These are phyloP conservation scores for Hirtodrosophila confusa DNA, from an alignment of 2,888 invertebrate species.

Conservation along the genomic window DNA sequence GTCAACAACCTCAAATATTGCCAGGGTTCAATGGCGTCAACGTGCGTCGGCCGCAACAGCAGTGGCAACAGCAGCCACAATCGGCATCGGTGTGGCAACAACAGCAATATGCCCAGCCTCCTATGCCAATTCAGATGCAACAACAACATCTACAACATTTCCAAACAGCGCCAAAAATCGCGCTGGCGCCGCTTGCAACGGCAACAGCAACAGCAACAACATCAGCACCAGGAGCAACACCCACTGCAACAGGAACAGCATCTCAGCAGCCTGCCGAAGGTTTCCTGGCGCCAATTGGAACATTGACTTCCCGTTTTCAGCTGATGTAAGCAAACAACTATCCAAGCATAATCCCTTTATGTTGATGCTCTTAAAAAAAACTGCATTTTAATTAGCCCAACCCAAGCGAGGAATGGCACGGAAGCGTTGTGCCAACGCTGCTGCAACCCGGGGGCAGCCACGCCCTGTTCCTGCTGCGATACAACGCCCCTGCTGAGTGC, in stretches of 20 bases:
- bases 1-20: conserved; percentile 74
- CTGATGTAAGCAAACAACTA: conserved; percentile 57
- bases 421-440: conserved; percentile 50
- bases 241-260: neutral
- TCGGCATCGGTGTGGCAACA: conserved; percentile 37
- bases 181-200: conserved; percentile 39
- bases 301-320: conserved; percentile 31
- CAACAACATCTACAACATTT: conserved; percentile 27
- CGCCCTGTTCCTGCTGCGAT: conserved; percentile 46
- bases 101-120: conserved; percentile 23
- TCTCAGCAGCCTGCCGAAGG: conserved; percentile 9
- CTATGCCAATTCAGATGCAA: conserved; percentile 16
- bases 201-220: conserved; percentile 14
- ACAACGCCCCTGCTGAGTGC: conserved; percentile 62
- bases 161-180: conserved; percentile 46
- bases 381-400: conserved; percentile 73
- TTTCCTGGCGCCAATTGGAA: conserved; percentile 27
- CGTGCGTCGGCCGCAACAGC: conserved; percentile 50
- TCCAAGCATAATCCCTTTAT: conserved; percentile 46
- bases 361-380: conserved; percentile 46
- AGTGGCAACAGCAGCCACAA: conserved; percentile 28
- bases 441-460: conserved; percentile 37
- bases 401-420: conserved; percentile 33
- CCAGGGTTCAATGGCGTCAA: conserved; percentile 74
- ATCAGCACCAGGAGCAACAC: conserved; percentile 13